Evolutionary conservation across 2,888 invertebrate species (phyloP).

Genomic region (Epirrita christyi): DNA sequence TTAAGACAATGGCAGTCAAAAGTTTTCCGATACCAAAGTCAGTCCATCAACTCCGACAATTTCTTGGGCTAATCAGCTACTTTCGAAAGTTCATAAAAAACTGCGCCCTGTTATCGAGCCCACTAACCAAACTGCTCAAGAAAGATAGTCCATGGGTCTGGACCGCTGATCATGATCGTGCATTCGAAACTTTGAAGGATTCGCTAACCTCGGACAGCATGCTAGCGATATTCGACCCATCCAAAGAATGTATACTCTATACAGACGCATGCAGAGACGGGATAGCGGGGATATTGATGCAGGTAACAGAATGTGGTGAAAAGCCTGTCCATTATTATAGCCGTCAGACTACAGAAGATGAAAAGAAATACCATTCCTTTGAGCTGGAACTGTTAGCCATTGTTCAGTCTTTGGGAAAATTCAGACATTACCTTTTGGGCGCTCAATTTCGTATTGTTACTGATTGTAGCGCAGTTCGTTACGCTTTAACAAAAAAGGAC

Average conservation of each 20-base stretch:
- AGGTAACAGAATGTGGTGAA: no score
- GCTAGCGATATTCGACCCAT: constrained; percentile 40
- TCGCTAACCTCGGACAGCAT: constrained; percentile 3
- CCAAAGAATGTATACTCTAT: constrained; percentile 42
- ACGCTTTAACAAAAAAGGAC: constrained; percentile 36
- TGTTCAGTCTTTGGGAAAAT: constrained; percentile 2
- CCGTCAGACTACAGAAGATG: constrained; percentile 16
- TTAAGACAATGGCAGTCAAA: constrained; percentile 34
- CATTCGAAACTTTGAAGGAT: constrained; percentile 24
- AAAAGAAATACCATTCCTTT: constrained; percentile 16
- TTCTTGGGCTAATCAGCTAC: constrained; percentile 42
- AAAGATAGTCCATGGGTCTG: constrained; percentile 31
- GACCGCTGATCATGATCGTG: constrained; percentile 18
- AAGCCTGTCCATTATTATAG: constrained; percentile 21
- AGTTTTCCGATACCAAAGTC: constrained; percentile 35
- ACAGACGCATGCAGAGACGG: constrained; percentile 51
- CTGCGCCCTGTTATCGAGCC: constrained; percentile 41
- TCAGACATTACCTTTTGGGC: constrained; percentile 3
- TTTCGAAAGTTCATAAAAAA: constrained; percentile 51
- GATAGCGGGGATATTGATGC: not conserved
- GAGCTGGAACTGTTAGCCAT: constrained; percentile 44
- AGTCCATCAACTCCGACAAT: constrained; percentile 30
- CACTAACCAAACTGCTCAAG: constrained; percentile 40
- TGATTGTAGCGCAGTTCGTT: constrained; percentile 2
- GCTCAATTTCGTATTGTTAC: not conserved